These are phyloP conservation scores for Sylvietta virens DNA, from an alignment of 2,113 vertebrate genomes.

Conservation along the genomic window DNA sequence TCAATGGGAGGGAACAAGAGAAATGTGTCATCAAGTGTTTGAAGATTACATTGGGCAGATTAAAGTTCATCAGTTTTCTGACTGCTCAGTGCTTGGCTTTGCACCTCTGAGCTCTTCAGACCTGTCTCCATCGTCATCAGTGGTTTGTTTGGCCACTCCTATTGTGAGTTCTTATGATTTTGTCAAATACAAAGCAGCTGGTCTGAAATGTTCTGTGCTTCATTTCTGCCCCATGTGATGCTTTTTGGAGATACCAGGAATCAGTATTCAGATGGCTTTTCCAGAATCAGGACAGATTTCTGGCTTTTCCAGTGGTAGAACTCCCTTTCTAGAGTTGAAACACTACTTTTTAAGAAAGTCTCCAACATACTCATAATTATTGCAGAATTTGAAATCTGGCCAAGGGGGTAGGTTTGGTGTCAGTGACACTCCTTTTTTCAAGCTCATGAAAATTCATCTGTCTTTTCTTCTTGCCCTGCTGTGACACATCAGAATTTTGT, in stretches of 20 bases:
- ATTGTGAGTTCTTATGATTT: background rate
- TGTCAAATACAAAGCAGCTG: background rate
- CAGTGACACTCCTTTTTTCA: background rate
- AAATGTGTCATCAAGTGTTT: background rate
- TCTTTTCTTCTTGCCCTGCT: background rate
- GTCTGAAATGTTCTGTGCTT: background rate
- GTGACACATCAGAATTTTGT: background rate
- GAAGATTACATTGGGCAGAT: background rate
- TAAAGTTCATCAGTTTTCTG: background rate
- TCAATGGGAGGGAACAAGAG: background rate
- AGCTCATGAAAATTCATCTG: background rate
- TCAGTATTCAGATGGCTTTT: background rate
- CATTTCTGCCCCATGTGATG: background rate
- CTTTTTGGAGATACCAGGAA: background rate
- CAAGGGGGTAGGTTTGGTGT: background rate
- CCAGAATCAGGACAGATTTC: background rate
- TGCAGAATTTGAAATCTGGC: background rate
- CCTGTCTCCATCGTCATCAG: fast-evolving
- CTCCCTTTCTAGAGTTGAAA: background rate
- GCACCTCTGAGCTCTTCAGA: background rate
- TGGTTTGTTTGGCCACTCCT: background rate
- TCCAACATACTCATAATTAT: background rate
- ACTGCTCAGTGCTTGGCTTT: background rate
- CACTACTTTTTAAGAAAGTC: background rate
- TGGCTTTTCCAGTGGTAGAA: background rate